A percentile compares a stretch with the other conserved stretches of the same genome.
These are phyloP conservation scores for Drosophila ohnishii DNA, from an alignment of 1,140 invertebrate species.

Conservation along the genomic window DNA sequence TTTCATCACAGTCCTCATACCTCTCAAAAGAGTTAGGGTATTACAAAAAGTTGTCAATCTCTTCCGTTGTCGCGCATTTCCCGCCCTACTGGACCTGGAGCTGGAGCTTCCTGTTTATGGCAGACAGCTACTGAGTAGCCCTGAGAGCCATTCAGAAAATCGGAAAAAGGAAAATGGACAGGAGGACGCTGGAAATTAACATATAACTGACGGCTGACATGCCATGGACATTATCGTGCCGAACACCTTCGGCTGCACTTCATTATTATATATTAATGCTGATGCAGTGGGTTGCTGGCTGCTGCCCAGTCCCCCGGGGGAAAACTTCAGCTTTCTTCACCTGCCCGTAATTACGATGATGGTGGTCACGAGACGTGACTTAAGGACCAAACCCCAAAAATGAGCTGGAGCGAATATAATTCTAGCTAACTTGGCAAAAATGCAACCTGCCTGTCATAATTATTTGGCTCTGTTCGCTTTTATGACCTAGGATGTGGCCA, in stretches of 20 bases:
- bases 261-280: conserved; percentile 60
- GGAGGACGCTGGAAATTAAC: conserved; percentile 44
- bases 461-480: conserved; percentile 4
- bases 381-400: conserved; percentile 14
- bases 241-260: conserved; percentile 57
- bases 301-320: background rate
- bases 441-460: conserved; percentile 36
- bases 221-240: conserved; percentile 41
- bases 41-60: conserved; percentile 44
- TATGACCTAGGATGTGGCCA: conserved; percentile 9
- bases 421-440: conserved; percentile 8
- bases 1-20: background rate
- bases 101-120: conserved; percentile 37
- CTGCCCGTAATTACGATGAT: conserved; percentile 14
- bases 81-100: conserved; percentile 1
- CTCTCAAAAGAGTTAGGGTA: conserved; percentile 10
- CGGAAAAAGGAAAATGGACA: conserved; percentile 24
- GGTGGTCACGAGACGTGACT: conserved; percentile 25
- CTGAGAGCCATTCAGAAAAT: conserved; percentile 33
- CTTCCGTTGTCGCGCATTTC: conserved; percentile 10
- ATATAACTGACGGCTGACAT: conserved; percentile 53
- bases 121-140: conserved; percentile 42
- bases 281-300: conserved; percentile 19
- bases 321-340: conserved; percentile 7
- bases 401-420: conserved; percentile 3